Evolutionary conservation across 2,113 vertebrate genomes (phyloP), one percentile per base, ranked within the genome.

Genomic region (Urocynchramus pylzowi): DNA sequence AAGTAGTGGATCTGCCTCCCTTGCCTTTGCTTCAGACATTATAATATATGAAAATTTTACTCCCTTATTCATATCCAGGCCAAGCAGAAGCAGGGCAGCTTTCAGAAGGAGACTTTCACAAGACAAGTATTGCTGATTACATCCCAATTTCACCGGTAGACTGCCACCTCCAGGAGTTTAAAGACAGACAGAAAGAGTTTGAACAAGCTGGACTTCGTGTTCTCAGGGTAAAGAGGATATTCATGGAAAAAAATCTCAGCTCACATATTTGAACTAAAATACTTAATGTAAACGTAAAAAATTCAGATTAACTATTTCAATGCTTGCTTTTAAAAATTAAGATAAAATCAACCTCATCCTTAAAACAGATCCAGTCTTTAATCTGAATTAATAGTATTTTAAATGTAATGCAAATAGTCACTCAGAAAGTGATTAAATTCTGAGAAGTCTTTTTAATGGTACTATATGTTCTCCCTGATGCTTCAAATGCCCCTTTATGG

Each of bases 171-270:
- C 86, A 68, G 45, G 84, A 91, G 60, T 67, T 90, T 7, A 95
- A 89, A 28, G 21, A 97, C 10, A 94, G 9, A 89, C 24, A 45
- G 21, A 61, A 57, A 39, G 16, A 45, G 31, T 97, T 98, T 39
- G 73, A 44, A 86, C 93, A 82, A 47, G 54, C 39, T 16, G 90
- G 95, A 23, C 97, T 99, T 71, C 4, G 0, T 2, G 24, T 98
- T 75, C 21, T 97, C 49, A 98, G 98, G 98, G 98, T 98, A 98
- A 96, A 79, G 44, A 94, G 19, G 4, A 22, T 47, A 81, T 64
- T 82, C 0, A 30, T 56, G 42, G 37, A 41, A 61, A 91, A 93
- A 50, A 75, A 74, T 84, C 44, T 90, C 24, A 41, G 26, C 7
- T 73, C 16, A 45, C n/a, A 18, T 4, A 53, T 60, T 68, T 88